These are phyloP conservation scores for Magallana gigas DNA, from an alignment of 1,140 invertebrate species.

Conservation along the genomic window DNA sequence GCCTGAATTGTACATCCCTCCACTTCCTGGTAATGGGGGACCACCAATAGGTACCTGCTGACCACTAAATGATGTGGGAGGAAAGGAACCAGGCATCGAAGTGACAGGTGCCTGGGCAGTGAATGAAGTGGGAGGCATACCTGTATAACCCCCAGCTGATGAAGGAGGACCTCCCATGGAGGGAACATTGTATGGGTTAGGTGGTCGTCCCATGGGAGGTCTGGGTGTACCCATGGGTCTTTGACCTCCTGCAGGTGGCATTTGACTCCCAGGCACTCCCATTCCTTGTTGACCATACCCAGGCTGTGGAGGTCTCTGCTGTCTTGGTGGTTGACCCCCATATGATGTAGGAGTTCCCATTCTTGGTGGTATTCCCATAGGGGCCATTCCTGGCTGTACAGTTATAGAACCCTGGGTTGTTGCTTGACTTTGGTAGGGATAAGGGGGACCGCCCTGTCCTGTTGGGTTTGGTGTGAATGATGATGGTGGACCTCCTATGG, in stretches of 20 bases:
- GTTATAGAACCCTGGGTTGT: not conserved
- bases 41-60: slow-evolving; percentile 16
- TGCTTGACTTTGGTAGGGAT: slow-evolving; percentile 17
- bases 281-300: slow-evolving; percentile 22
- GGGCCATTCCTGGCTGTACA: not conserved
- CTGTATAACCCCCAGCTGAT: not conserved
- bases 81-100: not conserved
- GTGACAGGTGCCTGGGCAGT: slow-evolving; percentile 13
- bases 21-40: not conserved
- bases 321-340: not conserved
- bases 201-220: not conserved
- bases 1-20: slow-evolving; percentile 30
- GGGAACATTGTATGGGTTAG: not conserved
- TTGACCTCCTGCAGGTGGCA: not conserved
- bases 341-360: not conserved
- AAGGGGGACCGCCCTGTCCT: not conserved
- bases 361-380: not conserved
- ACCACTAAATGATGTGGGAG: slow-evolving; percentile 6
- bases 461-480: not conserved
- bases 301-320: not conserved
- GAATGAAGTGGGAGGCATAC: not conserved
- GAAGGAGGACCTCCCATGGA: slow-evolving; percentile 22
- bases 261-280: not conserved
- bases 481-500: slow-evolving; percentile 16
- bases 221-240: not conserved